Base-by-base conservation (phyloP, 2,888 invertebrate genomes). In the Villa cingulata region DNA sequence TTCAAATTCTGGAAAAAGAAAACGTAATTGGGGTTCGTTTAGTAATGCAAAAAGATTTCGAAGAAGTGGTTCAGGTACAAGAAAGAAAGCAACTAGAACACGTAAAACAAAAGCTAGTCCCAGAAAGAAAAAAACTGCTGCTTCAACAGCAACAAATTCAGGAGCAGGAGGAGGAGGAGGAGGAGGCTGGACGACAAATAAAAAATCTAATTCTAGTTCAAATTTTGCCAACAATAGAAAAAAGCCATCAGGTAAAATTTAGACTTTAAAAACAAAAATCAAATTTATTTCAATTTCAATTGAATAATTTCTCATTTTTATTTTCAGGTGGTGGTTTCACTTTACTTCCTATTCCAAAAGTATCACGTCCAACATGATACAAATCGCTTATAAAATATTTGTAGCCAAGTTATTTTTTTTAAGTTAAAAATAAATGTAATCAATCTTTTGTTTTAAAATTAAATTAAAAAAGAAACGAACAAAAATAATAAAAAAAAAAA, bases 11-110 rank as follows among this genome's bases (percentile, higher is more conserved):
- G 18, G 18, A 16, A 50, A 50, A 39, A 41, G 49, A 12, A 46
- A 44, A 41, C 29, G 46, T 27, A 38, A 19, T 23, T 50, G 46
- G 49, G 16, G 34, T 34, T 17, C 40, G 29, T 15, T 29, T 19
- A 18, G n/a, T 17, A 38, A 36, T 4, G 15, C 39, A 18, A 46
- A 46, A 27, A 41, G 19, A 41, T 37, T 17, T 17, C n/a, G 16
- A 37, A 3, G 16, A 16, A 15, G 17, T 17, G 9, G 3, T 17
- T 6, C 17, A 37, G 15, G 7, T 5, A 16, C 9, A 10, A 37
- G 37, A 16, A 37, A 17, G 12, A 16, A 37, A 37, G 5, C 37
- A 4, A n/a, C 17, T 4, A 37, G 7, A 10, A 17, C 9, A 17
- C n/a, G 37, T 16, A 37, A 37, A n/a, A 4, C 16, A 37, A n/a